Evolutionary conservation across 2,888 invertebrate genomes (phyloP).

Genomic region (Andrena camellia): DNA sequence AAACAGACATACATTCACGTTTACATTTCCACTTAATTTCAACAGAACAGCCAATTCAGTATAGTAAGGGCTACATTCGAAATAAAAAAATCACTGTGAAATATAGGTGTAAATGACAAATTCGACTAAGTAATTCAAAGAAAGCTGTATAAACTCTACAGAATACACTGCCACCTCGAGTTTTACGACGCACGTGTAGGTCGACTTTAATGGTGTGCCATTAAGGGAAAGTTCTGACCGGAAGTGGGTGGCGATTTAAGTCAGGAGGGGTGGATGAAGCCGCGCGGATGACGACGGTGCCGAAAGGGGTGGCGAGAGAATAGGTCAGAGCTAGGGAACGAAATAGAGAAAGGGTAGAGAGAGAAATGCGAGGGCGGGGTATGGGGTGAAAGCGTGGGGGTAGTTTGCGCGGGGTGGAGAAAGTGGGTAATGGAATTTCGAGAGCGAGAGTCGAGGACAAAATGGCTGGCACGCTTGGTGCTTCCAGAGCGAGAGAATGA

Average conservation of each 20-base stretch:
- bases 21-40: too few species aligned
- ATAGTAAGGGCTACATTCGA: too few species aligned
- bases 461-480: conserved; percentile 77
- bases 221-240: conserved; percentile 73
- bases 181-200: conserved; percentile 27
- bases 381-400: conserved; percentile 60
- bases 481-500: conserved; percentile 66
- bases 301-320: conserved; percentile 59
- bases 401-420: conserved; percentile 69
- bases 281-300: conserved; percentile 61
- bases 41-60: too few species aligned
- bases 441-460: conserved; percentile 82
- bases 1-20: too few species aligned
- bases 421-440: conserved; percentile 82
- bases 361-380: conserved; percentile 58
- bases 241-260: conserved; percentile 69
- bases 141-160: neutral
- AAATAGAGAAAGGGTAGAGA: conserved; percentile 42
- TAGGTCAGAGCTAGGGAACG: conserved; percentile 7
- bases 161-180: neutral
- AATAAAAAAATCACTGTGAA: too few species aligned
- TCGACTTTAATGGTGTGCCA: conserved; percentile 66
- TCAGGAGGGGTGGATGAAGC: conserved; percentile 62
- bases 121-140: too few species aligned
- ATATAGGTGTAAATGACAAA: too few species aligned